Base-by-base conservation (phyloP, 2,888 invertebrate species). In the Cryptocephalus primarius region DNA sequence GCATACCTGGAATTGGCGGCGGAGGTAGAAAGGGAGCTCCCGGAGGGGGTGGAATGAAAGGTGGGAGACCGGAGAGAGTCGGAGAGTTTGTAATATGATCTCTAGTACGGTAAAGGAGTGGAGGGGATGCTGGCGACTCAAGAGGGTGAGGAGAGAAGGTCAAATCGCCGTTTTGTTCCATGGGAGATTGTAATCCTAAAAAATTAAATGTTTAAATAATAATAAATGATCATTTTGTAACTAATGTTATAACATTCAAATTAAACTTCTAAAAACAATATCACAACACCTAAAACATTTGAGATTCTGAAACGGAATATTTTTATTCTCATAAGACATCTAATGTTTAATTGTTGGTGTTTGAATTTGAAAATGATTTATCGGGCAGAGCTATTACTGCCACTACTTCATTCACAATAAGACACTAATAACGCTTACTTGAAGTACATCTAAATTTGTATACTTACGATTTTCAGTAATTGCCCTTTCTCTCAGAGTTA, bases 1-100 rank as follows among this genome's bases (percentile, higher is more conserved):
- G 67, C 41, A 58, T 56, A 13, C 70, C 39, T 65, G 70, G 54
- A 9, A 59, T 51, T 42, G 74, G 74, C 43, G 75, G 77, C 45
- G 77, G 77, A 45, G 77, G 79, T 60, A 80, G 77, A 49, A 80
- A 81, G n/a, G 80, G 80, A 48, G 79, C 78, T 47, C 78, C 77
- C 39, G 81, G 78, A 42, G 83, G 80, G 49, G 83, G 76, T 36
- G 77, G 80, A 45, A 80, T 78, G 56, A 80, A 72, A 50, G 82
- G 76, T 48, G 76, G 77, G 63, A 77, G 72, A 48, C 73, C 75
- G 36, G 75, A 73, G 51, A 72, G 72, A 2, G 22, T 22, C 39
- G 72, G 75, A 42, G 69, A 66, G 48, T 65, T 67, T n/a, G 67
- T 65, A 42, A 69, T 56, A 49, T 65, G 66, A 47, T 68, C 65